Evolutionary conservation across 2,113 vertebrate species (phyloP), one percentile per base, ranked within the genome.

Genomic region (Phainopepla nitens): DNA sequence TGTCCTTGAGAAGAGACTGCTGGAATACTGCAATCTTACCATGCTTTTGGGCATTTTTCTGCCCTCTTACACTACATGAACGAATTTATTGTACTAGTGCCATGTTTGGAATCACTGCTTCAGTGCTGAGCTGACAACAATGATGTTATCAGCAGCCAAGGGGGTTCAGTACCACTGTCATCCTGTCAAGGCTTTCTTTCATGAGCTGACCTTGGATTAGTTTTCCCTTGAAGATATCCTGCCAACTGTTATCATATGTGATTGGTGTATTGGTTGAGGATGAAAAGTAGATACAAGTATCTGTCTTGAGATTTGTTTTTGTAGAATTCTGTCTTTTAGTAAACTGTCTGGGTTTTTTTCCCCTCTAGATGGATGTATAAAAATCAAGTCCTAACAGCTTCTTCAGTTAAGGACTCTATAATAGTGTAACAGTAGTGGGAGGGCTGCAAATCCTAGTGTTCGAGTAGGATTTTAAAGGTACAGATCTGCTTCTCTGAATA

Each of bases 161-260:
- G 44, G 54, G 45, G 25, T 21, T 83, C 6, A 24, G 44, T 56
- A 44, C 54, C 71, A 10, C 54, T 90, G 66, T 28, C 79, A 36
- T 71, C 49, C 31, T 41, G 20, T 94, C 68, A 94, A 95, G 78
- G 88, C 64, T 92, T 54, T 23, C 93, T 94, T 96, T 96, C 92
- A 92, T 60, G 36, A 68, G 31, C 36, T 96, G 93, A 78, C 71
- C 90, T 96, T 95, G 82, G 44, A 35, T 82, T 73, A 14, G 60
- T 87, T 77, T 78, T 88, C 66, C 35, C 47, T 86, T 86, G 51
- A 82, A 68, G 28, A 58, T 93, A 20, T 90, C 41, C 25, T 90
- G 94, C 85, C 92, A 95, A 6, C 35, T 81, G 13, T 58, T 92
- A 60, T 64, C 56, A 17, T 39, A 36, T 2, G 4, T 54, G 54